phyloP scores from a whole-genome alignment of 1,140 invertebrate species.

The Camponotus pennsylvanicus region DNA sequence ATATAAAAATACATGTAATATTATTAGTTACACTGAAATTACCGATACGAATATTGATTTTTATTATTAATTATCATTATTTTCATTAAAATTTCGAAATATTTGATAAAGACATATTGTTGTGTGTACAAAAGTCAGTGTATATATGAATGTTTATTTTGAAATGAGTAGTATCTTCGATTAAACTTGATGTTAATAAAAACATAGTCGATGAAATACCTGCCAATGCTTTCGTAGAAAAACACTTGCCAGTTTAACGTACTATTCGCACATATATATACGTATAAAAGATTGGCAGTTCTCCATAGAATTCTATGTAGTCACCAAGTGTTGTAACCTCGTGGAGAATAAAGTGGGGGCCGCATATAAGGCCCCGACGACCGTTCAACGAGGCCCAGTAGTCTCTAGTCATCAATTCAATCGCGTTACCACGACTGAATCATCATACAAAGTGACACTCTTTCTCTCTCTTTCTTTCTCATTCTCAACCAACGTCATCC shows the following conservation, averaged over 20 bases:
- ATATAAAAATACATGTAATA: no score
- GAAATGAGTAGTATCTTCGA: neutral
- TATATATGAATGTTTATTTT: neutral
- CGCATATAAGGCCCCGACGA: conserved; percentile 84
- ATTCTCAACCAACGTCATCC: conserved; percentile 48
- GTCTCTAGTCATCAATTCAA: conserved; percentile 84
- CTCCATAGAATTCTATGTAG: conserved; percentile 71
- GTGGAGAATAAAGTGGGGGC: conserved; percentile 81
- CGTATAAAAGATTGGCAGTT: conserved; percentile 77
- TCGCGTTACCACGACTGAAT: conserved; percentile 66
- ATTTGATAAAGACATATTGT: neutral
- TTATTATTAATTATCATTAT: neutral
- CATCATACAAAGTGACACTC: conserved; percentile 33
- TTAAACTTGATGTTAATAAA: neutral
- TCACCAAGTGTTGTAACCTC: conserved; percentile 82
- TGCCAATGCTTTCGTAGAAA: neutral
- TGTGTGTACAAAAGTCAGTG: neutral
- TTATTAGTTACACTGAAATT: no score
- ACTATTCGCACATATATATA: neutral
- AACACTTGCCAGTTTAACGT: neutral
- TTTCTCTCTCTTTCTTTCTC: neutral
- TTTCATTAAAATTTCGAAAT: neutral
- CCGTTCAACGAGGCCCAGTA: conserved; percentile 82
- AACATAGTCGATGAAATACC: neutral
- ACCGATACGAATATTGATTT: no score